These are phyloP conservation scores for Caenorhabditis doughertyi DNA, from an alignment of 2,888 invertebrate species.

Conservation along the genomic window DNA sequence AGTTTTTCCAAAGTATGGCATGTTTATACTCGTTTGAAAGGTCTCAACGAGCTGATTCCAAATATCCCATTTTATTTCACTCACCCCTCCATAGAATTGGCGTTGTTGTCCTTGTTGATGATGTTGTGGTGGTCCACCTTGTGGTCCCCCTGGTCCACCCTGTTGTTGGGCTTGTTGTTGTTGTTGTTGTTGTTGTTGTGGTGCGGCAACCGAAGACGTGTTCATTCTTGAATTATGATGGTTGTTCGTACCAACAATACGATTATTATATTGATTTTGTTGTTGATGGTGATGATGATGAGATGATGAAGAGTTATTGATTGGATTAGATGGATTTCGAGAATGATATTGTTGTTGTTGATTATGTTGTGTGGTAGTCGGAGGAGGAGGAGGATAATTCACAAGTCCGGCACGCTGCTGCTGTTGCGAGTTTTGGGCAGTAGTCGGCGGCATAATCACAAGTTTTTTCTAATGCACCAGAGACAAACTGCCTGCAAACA, in stretches of 20 bases:
- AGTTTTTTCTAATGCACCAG: not conserved
- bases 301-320: constrained; percentile 7
- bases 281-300: constrained; percentile 6
- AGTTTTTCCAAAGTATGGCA: not conserved
- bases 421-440: constrained; percentile 55
- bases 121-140: constrained; percentile 26
- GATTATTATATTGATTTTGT: not conserved
- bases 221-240: constrained; percentile 57
- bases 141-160: constrained; percentile 22
- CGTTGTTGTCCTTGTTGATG: constrained; percentile 38
- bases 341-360: constrained; percentile 20
- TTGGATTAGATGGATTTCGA: not conserved
- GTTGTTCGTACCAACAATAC: not conserved
- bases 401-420: constrained; percentile 11
- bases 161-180: not conserved
- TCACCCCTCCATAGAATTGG: constrained; percentile 38
- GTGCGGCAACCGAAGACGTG: constrained; percentile 50
- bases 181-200: constrained; percentile 37
- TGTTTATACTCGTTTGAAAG: not conserved
- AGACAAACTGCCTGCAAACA: constrained; percentile 51
- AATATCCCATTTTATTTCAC: not conserved
- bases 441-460: constrained; percentile 61
- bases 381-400: constrained; percentile 24
- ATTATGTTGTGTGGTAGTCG: not conserved
- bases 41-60: not conserved